Percentiles rank a stretch among this genome's conserved stretches.
These are phyloP conservation scores for Trachelus tabidus DNA, from an alignment of 2,888 invertebrate species.

Conservation along the genomic window DNA sequence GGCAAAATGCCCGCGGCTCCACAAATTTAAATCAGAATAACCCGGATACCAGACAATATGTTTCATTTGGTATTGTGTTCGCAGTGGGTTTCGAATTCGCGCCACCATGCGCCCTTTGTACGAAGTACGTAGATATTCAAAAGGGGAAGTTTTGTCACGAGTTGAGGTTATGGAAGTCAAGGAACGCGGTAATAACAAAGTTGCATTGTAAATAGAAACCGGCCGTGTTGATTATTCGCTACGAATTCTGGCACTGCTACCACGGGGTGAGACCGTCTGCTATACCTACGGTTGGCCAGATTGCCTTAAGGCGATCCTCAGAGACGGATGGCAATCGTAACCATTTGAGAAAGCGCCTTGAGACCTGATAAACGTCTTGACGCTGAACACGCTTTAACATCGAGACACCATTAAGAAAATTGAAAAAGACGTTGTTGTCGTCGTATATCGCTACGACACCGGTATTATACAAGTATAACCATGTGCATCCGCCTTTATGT, in stretches of 20 bases:
- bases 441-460: background rate
- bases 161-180: background rate
- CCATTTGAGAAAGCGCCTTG: background rate
- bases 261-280: background rate
- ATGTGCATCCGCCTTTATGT: background rate
- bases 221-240: background rate
- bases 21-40: constrained; percentile 61
- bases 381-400: background rate
- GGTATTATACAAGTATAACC: background rate
- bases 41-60: constrained; percentile 56
- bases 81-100: constrained; percentile 38
- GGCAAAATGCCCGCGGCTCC: constrained; percentile 17
- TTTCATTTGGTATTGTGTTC: constrained; percentile 50
- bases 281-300: background rate
- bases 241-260: background rate
- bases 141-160: background rate
- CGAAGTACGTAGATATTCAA: background rate
- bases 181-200: background rate
- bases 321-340: background rate
- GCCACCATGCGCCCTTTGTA: constrained; percentile 23
- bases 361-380: background rate
- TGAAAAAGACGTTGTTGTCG: background rate
- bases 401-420: background rate
- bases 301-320: background rate
- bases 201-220: background rate